phyloP scores from a whole-genome alignment of 1,140 invertebrate genomes.

The Vanessa tameamea region DNA sequence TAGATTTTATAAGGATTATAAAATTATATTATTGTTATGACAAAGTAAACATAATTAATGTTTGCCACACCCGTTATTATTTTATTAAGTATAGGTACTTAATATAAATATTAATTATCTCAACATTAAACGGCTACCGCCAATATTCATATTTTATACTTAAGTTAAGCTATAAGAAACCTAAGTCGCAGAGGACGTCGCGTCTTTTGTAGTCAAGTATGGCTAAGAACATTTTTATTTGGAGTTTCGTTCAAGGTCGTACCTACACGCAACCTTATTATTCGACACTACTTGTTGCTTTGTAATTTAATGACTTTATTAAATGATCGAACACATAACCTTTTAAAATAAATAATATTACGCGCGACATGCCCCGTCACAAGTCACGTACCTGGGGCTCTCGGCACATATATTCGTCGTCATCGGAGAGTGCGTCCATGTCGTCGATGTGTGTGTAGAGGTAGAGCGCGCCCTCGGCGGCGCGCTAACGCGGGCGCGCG shows the following conservation, averaged over 20 bases:
- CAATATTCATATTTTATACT: not conserved
- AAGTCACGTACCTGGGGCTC: conserved; percentile 63
- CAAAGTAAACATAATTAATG: not conserved
- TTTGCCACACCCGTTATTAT: conserved; percentile 10
- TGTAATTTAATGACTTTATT: conserved; percentile 28
- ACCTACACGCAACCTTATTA: conserved; percentile 57
- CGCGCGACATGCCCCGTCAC: conserved; percentile 25
- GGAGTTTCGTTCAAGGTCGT: conserved; percentile 58
- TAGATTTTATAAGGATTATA: not conserved
- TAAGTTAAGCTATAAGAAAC: not conserved
- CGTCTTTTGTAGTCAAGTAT: not conserved
- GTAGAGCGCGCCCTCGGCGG: conserved; percentile 60
- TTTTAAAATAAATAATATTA: conserved; percentile 9
- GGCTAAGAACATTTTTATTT: conserved; percentile 26
- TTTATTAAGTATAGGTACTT: not conserved
- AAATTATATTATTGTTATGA: not conserved
- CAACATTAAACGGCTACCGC: not conserved
- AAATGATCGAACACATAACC: conserved; percentile 27
- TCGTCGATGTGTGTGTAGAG: conserved; percentile 51
- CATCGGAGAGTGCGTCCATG: conserved; percentile 77
- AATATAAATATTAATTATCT: not conserved
- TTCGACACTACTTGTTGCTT: conserved; percentile 66
- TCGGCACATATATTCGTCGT: conserved; percentile 71
- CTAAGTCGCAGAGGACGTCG: not conserved
- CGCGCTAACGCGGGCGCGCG: conserved; percentile 64